Base-by-base conservation (phyloP, 2,113 vertebrate species). In the Grallaria varia region DNA sequence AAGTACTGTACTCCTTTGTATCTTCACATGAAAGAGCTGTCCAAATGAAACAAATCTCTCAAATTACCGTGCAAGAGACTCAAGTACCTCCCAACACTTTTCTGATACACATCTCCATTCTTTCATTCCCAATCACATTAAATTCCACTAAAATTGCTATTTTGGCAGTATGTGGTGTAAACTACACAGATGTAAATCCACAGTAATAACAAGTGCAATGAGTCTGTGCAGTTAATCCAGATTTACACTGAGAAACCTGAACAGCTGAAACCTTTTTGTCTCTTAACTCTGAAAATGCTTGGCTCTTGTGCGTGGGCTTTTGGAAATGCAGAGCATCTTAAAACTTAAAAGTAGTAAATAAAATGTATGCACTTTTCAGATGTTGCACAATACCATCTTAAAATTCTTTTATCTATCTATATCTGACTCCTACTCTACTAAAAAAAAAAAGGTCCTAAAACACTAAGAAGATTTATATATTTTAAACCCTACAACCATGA, bases 1-100 rank as follows among this genome's bases (percentile, higher is more conserved):
- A 99, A 35, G 98, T 98, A 81, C 98, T 99, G 30, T 99, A 99
- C 92, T 98, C 98, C 98, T 99, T 99, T 94, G 98, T 99, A 78
- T 97, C 96, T 13, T 98, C 98, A 95, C 99, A 99, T 87, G 97
- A 93, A 96, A 99, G 94, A 23, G 97, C 99, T 99, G 84, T 16
- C 93, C 67, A 97, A 93, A 72, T 4, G 78, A 96, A 92, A 93
- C n/a, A 83, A 52, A 74, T 40, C 22, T 83, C 93, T 96, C 92
- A 92, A 79, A 77, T 96, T 87, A 89, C 96, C 0, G 37, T 2
- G 35, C 86, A 68, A 89, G 81, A 85, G 63, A 90, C 45, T 58
- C 59, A 16, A 63, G 66, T 39, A 75, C 47, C 64, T 92, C 89
- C 66, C 85, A 89, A 76, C 31, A 90, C 47, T 78, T 81, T 75